Evolutionary conservation across 2,113 vertebrate species (phyloP).

Genomic region (Gymnobelideus leadbeateri): DNA sequence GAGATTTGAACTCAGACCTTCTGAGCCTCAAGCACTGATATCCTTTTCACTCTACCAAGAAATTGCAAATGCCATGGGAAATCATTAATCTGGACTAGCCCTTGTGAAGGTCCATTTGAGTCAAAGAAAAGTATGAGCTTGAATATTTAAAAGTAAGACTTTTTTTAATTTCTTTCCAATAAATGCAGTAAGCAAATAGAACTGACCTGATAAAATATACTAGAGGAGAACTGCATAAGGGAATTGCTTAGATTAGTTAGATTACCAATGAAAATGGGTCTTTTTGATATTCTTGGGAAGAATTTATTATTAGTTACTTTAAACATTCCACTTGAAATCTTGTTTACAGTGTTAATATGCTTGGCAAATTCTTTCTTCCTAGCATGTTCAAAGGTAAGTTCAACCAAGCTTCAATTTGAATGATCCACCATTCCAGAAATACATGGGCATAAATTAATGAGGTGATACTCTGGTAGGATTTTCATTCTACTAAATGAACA

Average conservation of each 20-base stretch:
- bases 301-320: constrained; percentile 12
- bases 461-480: not conserved
- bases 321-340: constrained; percentile 21
- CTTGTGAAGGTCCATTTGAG: not conserved
- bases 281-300: not conserved
- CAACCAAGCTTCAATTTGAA: not conserved
- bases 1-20: not conserved
- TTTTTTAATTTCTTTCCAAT: not conserved
- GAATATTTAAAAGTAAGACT: not conserved
- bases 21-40: not conserved
- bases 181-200: not conserved
- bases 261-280: not conserved
- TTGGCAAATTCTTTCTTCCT: not conserved
- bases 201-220: constrained; percentile 5
- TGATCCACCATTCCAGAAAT: not conserved
- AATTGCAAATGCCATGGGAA: not conserved
- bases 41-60: not conserved
- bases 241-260: not conserved
- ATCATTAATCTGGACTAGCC: not conserved
- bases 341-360: not conserved
- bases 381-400: not conserved
- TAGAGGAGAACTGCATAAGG: not conserved
- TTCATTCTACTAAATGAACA: constrained; percentile 21
- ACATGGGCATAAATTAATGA: not conserved
- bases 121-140: not conserved